These are phyloP conservation scores for Coccyzus lansbergi DNA, from an alignment of 2,797 vertebrate species.

Conservation along the genomic window DNA sequence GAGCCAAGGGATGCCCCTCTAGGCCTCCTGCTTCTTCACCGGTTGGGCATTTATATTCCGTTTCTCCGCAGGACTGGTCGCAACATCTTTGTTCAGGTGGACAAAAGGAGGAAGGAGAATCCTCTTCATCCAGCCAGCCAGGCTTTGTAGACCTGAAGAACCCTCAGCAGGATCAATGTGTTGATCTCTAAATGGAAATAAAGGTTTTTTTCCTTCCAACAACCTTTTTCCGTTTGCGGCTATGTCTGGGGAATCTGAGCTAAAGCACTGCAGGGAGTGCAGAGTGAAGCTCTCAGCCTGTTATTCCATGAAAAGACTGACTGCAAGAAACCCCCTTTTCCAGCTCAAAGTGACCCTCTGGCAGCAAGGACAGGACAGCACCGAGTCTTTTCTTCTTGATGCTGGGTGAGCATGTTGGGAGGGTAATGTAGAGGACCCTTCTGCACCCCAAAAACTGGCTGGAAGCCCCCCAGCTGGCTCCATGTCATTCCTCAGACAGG, in stretches of 20 bases:
- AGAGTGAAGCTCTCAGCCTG: not conserved
- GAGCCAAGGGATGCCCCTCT: not conserved
- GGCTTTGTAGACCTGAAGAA: fast-evolving
- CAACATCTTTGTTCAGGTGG: not conserved
- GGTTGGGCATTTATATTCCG: fast-evolving
- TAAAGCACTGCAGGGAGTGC: fast-evolving
- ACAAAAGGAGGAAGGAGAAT: not conserved
- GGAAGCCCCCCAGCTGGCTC: fast-evolving
- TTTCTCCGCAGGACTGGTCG: not conserved
- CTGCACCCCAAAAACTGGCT: not conserved
- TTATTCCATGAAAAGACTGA: not conserved
- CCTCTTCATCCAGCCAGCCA: fast-evolving
- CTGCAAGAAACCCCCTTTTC: not conserved
- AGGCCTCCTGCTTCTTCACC: fast-evolving
- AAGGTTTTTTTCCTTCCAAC: not conserved
- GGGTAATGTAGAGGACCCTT: not conserved
- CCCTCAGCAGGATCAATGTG: fast-evolving
- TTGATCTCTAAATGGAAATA: fast-evolving
- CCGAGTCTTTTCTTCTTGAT: not conserved
- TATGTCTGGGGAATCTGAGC: not conserved
- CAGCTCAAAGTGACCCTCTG: not conserved
- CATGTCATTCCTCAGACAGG: not conserved
- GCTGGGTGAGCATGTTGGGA: fast-evolving
- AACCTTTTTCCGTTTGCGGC: not conserved
- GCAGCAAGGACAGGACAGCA: not conserved